Percentiles rank a stretch among this genome's conserved stretches.
Conservation (phyloP, 2,888 invertebrate genomes). For the Rutpela maculata region DNA sequence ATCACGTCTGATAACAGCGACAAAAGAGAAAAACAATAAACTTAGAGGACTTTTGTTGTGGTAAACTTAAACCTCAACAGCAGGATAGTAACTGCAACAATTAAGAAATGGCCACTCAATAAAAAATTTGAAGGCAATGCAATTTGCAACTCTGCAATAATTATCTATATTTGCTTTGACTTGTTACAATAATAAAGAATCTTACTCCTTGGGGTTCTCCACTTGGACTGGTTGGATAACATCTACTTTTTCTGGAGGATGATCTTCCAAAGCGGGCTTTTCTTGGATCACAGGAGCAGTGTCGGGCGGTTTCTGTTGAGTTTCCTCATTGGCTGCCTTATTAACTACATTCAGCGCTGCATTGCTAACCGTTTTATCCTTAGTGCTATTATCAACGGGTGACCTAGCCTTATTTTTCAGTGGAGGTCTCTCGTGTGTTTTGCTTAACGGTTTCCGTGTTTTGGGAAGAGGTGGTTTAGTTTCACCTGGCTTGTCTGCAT, state of each 20-base stretch:
- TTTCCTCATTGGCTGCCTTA: conserved; percentile 45
- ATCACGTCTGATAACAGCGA: too few relatives aligned
- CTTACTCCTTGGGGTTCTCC: conserved; percentile 52
- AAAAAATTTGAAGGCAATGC: not conserved
- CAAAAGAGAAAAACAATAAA: too few relatives aligned
- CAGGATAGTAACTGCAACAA: not conserved
- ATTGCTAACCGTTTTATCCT: conserved; percentile 45
- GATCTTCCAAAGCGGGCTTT: conserved; percentile 44
- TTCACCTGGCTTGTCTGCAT: conserved; percentile 68
- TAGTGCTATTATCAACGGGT: conserved; percentile 60
- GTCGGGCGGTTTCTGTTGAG: conserved; percentile 57
- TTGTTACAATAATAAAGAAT: conserved; percentile 21
- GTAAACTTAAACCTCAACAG: too few relatives aligned
- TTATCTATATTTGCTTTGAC: not conserved
- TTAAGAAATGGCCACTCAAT: not conserved
- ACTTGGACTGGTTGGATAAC: conserved; percentile 23
- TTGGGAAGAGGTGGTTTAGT: conserved; percentile 76
- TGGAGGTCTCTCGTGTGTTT: conserved; percentile 60
- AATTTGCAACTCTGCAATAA: not conserved
- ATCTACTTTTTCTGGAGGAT: conserved; percentile 37
- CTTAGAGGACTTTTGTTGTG: too few relatives aligned
- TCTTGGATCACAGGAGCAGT: conserved; percentile 45
- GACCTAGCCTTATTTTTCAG: conserved; percentile 52
- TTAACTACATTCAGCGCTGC: conserved; percentile 25
- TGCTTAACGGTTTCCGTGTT: conserved; percentile 69